phyloP scores from a whole-genome alignment of 2,113 vertebrate genomes.

The Pteronura brasiliensis region DNA sequence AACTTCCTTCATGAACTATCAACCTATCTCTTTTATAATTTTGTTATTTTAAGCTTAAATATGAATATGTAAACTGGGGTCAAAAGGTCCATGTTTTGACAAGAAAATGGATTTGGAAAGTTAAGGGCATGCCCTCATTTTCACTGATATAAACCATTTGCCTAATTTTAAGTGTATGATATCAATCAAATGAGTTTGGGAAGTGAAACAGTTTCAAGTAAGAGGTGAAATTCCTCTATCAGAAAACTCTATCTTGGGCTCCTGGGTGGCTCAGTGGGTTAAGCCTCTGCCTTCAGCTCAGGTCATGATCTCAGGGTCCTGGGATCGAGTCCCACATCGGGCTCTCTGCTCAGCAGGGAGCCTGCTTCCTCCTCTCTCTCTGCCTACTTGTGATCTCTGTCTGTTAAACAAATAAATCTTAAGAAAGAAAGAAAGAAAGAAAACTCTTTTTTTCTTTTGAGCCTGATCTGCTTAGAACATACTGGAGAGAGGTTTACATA shows the following conservation, averaged over 20 bases:
- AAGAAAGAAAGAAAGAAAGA: too few relatives aligned
- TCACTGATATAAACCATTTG: constrained; percentile 31
- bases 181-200: constrained; percentile 37
- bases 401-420: too few relatives aligned
- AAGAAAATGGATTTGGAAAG: constrained; percentile 58
- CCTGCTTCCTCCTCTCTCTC: too few relatives aligned
- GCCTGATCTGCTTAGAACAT: neutral
- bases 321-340: too few relatives aligned
- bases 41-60: constrained; percentile 62
- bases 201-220: constrained; percentile 43
- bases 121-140: constrained; percentile 57
- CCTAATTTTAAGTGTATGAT: constrained; percentile 47
- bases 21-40: constrained; percentile 47
- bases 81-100: constrained; percentile 65
- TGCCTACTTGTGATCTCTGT: too few relatives aligned
- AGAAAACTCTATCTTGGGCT: neutral
- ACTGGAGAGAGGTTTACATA: neutral
- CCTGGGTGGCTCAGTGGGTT: too few relatives aligned
- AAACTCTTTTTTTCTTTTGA: neutral
- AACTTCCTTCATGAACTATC: constrained; percentile 63
- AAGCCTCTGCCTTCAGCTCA: too few relatives aligned
- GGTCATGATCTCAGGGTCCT: too few relatives aligned
- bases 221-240: constrained; percentile 5
- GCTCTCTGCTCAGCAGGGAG: too few relatives aligned
- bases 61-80: constrained; percentile 64